A percentile compares a stretch with the other conserved stretches of the same genome.
phyloP scores from a whole-genome alignment of 2,113 vertebrate species.

The Pan paniscus region DNA sequence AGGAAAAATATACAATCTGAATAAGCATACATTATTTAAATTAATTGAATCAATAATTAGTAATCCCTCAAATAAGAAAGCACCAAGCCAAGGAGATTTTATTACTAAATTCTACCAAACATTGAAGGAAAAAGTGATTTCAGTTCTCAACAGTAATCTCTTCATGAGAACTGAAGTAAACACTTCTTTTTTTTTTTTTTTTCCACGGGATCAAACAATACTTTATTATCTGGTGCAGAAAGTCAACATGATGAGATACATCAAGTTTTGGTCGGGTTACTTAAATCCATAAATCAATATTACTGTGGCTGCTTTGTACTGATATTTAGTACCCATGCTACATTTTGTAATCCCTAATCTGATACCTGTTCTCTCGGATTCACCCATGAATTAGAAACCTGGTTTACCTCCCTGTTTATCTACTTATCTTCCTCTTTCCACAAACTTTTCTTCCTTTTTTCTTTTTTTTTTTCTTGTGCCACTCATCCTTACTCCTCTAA shows the following conservation, averaged over 20 bases:
- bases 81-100: too few species aligned
- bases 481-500: background rate
- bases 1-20: too few species aligned
- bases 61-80: too few species aligned
- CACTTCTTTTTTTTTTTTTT: too few species aligned
- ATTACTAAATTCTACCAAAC: too few species aligned
- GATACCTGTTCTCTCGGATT: background rate
- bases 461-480: background rate
- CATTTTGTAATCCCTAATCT: background rate
- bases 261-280: background rate
- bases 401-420: background rate
- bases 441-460: background rate
- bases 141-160: too few species aligned
- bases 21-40: too few species aligned
- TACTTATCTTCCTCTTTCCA: background rate
- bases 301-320: background rate
- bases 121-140: too few species aligned
- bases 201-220: background rate
- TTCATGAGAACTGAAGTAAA: too few species aligned
- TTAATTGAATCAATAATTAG: too few species aligned
- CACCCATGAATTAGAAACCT: background rate
- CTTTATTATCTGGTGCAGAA: background rate
- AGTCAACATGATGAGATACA: background rate
- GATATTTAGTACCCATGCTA: background rate
- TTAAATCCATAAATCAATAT: slow-evolving; percentile 36